Percentiles rank a stretch among this genome's conserved stretches.
Conservation (phyloP, 2,797 vertebrate genomes). For the Furcifer pardalis region DNA sequence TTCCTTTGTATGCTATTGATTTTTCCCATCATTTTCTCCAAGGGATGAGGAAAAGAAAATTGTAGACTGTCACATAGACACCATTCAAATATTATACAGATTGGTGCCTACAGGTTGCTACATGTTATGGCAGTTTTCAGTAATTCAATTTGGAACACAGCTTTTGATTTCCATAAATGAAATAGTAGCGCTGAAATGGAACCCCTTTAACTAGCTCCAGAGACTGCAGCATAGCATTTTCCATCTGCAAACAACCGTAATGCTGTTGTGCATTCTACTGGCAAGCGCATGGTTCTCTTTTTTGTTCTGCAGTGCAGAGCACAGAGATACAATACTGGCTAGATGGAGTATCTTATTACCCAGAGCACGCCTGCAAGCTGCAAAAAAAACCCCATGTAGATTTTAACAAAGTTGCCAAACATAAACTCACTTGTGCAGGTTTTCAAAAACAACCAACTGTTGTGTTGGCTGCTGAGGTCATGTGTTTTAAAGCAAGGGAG, state of each 20-base stretch:
- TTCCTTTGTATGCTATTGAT: conserved; percentile 44
- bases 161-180: conserved; percentile 67
- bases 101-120: conserved; percentile 54
- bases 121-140: conserved; percentile 60
- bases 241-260: conserved; percentile 8
- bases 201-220: conserved; percentile 47
- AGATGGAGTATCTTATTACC: conserved; percentile 21
- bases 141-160: conserved; percentile 66
- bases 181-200: conserved; percentile 46
- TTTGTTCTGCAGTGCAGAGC: background rate
- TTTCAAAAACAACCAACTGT: background rate
- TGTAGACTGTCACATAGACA: conserved; percentile 39
- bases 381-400: background rate
- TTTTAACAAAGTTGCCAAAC: conserved; percentile 20
- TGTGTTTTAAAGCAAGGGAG: background rate
- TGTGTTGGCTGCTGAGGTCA: background rate
- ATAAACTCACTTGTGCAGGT: background rate
- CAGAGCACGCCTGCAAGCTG: conserved; percentile 2
- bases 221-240: conserved; percentile 42
- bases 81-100: conserved; percentile 56
- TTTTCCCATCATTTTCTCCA: conserved; percentile 9
- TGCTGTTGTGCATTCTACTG: background rate
- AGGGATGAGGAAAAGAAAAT: conserved; percentile 49
- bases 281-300: conserved; percentile 2
- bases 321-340: conserved; percentile 1